Evolutionary conservation across 2,113 vertebrate genomes (phyloP).

Genomic region (Saiga tatarica): DNA sequence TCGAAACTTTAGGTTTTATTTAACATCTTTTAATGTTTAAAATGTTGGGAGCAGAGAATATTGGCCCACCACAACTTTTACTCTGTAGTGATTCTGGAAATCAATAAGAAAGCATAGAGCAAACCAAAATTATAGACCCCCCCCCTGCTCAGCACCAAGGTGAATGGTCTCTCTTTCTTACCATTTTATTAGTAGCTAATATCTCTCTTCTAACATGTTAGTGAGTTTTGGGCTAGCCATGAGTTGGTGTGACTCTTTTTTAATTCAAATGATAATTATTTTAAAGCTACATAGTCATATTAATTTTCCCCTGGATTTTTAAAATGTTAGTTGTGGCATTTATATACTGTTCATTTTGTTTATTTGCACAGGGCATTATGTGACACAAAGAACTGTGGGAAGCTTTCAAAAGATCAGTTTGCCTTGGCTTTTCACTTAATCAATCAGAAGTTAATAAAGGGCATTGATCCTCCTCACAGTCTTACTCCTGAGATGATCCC

Average conservation of each 20-base stretch:
- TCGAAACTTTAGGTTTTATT: constrained; percentile 12
- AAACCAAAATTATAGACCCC: background rate
- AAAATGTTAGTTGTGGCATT: constrained; percentile 14
- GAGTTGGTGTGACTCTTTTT: constrained; percentile 9
- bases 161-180: background rate
- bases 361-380: constrained; percentile 91
- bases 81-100: constrained; percentile 3
- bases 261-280: background rate
- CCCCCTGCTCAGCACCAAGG: background rate
- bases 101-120: constrained; percentile 8
- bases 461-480: constrained; percentile 92
- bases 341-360: constrained; percentile 39
- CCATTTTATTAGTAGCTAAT: background rate
- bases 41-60: background rate
- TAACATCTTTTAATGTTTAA: constrained; percentile 31
- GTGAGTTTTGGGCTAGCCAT: constrained; percentile 2
- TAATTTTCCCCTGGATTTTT: constrained; percentile 26
- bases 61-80: background rate
- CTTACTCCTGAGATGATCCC: constrained; percentile 96
- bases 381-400: constrained; percentile 94
- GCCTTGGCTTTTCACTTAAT: constrained; percentile 96
- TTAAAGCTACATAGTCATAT: background rate
- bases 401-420: constrained; percentile 97
- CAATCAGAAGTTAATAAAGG: constrained; percentile 94
- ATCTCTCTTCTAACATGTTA: background rate